Evolutionary conservation across 2,888 invertebrate species (phyloP).

Genomic region (Aleiodes testaceus): DNA sequence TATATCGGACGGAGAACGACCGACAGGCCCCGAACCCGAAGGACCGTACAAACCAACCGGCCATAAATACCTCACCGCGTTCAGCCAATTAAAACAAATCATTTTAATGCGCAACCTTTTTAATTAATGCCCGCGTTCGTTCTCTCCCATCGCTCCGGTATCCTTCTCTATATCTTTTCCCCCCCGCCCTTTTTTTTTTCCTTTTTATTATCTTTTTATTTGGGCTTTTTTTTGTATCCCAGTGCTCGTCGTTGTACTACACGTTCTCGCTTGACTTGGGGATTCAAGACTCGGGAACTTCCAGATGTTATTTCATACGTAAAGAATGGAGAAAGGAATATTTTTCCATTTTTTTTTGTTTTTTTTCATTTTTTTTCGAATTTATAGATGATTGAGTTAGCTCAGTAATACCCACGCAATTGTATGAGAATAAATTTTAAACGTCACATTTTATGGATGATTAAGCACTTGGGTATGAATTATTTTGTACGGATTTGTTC

Average conservation of each 20-base stretch:
- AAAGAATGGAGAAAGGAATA: too few relatives aligned
- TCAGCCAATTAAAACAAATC: constrained; percentile 74
- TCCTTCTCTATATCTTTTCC: constrained; percentile 41
- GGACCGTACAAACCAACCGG: constrained; percentile 60
- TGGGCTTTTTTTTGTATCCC: background rate
- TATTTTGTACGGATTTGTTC: too few relatives aligned
- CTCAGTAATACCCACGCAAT: too few relatives aligned
- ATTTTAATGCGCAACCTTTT: constrained; percentile 74
- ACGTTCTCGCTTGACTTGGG: background rate
- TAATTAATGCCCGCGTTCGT: constrained; percentile 72
- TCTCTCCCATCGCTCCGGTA: constrained; percentile 64
- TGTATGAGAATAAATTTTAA: too few relatives aligned
- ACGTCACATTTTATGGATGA: too few relatives aligned
- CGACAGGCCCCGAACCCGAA: constrained; percentile 62
- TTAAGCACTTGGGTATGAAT: too few relatives aligned
- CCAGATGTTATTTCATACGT: too few relatives aligned
- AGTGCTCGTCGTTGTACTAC: background rate
- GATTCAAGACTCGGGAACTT: constrained; percentile 2
- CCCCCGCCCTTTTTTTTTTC: constrained; percentile 44
- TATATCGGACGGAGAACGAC: constrained; percentile 50
- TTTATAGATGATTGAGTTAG: too few relatives aligned
- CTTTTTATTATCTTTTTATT: constrained; percentile 42
- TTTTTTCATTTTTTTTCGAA: too few relatives aligned
- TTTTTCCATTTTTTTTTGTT: too few relatives aligned
- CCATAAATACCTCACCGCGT: constrained; percentile 73